phyloP scores from a whole-genome alignment of 2,888 invertebrate genomes.

The Zeuzera pyrina region DNA sequence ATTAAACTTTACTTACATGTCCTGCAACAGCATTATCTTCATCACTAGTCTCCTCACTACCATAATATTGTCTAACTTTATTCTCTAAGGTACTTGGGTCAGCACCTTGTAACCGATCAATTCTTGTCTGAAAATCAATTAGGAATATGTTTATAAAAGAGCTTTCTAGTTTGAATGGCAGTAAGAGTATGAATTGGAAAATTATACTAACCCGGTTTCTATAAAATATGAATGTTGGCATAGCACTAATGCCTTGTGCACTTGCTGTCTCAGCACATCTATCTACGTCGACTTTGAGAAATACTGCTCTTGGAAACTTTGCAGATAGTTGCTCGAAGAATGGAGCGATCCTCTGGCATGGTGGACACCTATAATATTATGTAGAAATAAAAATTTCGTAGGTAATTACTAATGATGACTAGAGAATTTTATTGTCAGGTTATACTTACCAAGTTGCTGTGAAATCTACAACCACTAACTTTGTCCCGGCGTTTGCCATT shows the following conservation, averaged over 20 bases:
- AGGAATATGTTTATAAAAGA: not conserved
- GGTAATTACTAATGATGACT: slow-evolving; percentile 38
- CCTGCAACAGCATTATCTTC: slow-evolving; percentile 81
- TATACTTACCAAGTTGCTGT: slow-evolving; percentile 89
- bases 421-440: slow-evolving; percentile 39
- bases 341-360: slow-evolving; percentile 95
- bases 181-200: not conserved
- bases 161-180: slow-evolving; percentile 10
- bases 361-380: slow-evolving; percentile 86
- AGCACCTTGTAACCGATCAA: slow-evolving; percentile 92
- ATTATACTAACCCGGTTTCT: slow-evolving; percentile 78
- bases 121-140: slow-evolving; percentile 74
- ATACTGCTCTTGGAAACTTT: slow-evolving; percentile 91
- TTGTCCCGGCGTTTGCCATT: slow-evolving; percentile 86
- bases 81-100: slow-evolving; percentile 86
- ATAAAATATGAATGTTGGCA: slow-evolving; percentile 99
- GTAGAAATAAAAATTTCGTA: slow-evolving; percentile 5
- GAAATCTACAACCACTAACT: slow-evolving; percentile 94
- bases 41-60: slow-evolving; percentile 75
- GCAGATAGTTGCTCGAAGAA: slow-evolving; percentile 89
- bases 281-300: slow-evolving; percentile 96
- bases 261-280: slow-evolving; percentile 91
- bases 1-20: slow-evolving; percentile 83
- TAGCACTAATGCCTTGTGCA: slow-evolving; percentile 91
- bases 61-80: slow-evolving; percentile 91